Conservation (phyloP, 2,113 vertebrate genomes). For the Syngnathus typhle region DNA sequence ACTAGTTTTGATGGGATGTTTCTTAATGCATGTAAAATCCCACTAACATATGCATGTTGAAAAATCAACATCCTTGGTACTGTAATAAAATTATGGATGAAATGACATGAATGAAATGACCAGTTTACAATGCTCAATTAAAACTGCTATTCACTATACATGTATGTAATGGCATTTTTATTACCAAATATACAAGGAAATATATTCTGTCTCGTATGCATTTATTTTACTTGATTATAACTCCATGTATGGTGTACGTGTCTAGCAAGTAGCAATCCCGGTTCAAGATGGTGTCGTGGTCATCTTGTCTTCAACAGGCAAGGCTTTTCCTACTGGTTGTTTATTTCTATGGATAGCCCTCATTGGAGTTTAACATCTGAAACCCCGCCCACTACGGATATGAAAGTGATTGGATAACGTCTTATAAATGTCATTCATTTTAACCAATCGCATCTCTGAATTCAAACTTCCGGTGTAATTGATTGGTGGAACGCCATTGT, state of each 20-base stretch:
- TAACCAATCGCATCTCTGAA: slow-evolving; percentile 40
- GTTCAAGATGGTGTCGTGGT: no score
- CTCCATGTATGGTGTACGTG: no score
- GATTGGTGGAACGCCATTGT: neutral
- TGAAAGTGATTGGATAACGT: slow-evolving; percentile 2
- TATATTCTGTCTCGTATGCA: neutral
- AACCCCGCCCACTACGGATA: slow-evolving; percentile 4
- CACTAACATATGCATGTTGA: slow-evolving; percentile 5
- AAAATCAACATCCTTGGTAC: neutral
- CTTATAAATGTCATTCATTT: neutral
- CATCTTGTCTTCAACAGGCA: no score
- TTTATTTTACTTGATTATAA: neutral
- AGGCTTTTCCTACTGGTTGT: no score
- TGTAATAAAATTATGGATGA: slow-evolving; percentile 13
- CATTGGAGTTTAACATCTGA: neutral
- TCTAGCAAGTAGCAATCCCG: no score
- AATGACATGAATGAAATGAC: slow-evolving; percentile 4
- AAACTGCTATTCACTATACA: slow-evolving; percentile 1
- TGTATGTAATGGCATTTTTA: neutral
- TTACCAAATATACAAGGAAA: neutral
- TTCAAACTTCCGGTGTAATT: neutral
- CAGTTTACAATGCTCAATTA: neutral
- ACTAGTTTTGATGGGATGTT: neutral
- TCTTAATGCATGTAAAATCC: slow-evolving; percentile 13
- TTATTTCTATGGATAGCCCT: neutral